Base-by-base conservation (phyloP, 2,113 vertebrate genomes). In the Bathybates hornii region DNA sequence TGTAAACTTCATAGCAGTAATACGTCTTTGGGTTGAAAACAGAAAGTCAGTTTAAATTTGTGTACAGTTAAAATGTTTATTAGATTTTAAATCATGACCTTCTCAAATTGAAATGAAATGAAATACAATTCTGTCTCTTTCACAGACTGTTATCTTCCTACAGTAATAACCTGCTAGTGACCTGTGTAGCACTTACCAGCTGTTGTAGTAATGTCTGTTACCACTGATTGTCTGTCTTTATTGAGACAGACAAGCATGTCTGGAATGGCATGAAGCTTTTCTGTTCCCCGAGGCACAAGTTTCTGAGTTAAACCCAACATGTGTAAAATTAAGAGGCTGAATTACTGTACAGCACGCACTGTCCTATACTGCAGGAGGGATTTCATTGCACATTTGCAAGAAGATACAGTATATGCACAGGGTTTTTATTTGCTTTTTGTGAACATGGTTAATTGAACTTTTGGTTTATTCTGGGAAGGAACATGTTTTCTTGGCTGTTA, bases 191-290 rank as follows among this genome's bases (percentile, higher is more conserved):
- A 13, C 71, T 83, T 83, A 19, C 24, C 93, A 94, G 83, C 93
- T 93, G 93, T 80, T 87, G 27, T 6, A 57, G 41, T 2, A 17
- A 63, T 5, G 83, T 87, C 78, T n/a, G 29, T 88, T 84, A 86
- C 59, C 3, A 21, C 83, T 17, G 53, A 52, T 53, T 80, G 89
- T 90, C 88, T 86, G 81, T 82, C 57, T 83, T 66, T 57, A 86
- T 79, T 82, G 84, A 91, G 82, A 59, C 53, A n/a, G 48, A 68
- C 76, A 29, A 36, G 79, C 79, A 82, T 54, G 43, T 59, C 78
- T 80, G 82, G 90, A 87, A 80, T 57, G 84, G 52, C 87, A 82
- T 19, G 61, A 83, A 80, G 86, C 43, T 19, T 73, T 73, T 87
- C 48, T 21, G 2, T 32, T 63, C 53, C 83, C 86, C 2, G 17